Conservation (phyloP, 2,113 vertebrate genomes). For the Hyperoodon ampullatus region DNA sequence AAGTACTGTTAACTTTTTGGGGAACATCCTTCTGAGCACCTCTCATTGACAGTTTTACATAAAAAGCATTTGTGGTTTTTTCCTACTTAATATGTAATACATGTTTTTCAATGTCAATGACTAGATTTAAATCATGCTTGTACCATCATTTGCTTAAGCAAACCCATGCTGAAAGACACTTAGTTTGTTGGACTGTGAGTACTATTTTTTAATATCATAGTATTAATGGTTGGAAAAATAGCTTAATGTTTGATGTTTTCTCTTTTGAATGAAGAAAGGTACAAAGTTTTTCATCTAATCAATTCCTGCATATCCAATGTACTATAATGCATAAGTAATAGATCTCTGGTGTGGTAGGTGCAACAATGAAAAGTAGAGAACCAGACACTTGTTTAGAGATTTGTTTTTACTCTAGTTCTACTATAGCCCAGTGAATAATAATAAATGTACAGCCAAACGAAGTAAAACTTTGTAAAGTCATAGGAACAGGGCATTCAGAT, state of each 20-base stretch:
- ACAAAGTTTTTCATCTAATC: background rate
- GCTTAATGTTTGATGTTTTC: background rate
- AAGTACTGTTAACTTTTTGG: background rate
- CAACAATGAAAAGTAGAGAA: background rate
- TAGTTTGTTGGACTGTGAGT: constrained; percentile 26
- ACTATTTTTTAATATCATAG: background rate
- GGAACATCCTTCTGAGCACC: background rate
- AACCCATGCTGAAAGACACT: constrained; percentile 1
- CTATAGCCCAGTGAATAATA: background rate
- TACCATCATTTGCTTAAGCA: constrained; percentile 6
- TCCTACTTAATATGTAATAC: background rate
- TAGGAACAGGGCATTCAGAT: background rate
- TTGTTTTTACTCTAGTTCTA: background rate
- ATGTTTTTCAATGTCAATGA: background rate
- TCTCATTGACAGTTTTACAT: constrained; percentile 31
- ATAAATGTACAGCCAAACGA: background rate
- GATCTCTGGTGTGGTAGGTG: background rate
- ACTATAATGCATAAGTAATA: background rate
- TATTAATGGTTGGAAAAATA: background rate
- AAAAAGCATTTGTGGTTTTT: background rate
- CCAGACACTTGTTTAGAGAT: background rate
- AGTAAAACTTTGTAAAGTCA: constrained; percentile 16
- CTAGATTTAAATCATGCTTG: constrained; percentile 38
- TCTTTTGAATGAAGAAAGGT: constrained; percentile 17
- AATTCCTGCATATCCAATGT: background rate